Percentiles rank a stretch among this genome's conserved stretches.
These are phyloP conservation scores for Frankliniella intonsa DNA, from an alignment of 2,888 invertebrate genomes.

Conservation along the genomic window DNA sequence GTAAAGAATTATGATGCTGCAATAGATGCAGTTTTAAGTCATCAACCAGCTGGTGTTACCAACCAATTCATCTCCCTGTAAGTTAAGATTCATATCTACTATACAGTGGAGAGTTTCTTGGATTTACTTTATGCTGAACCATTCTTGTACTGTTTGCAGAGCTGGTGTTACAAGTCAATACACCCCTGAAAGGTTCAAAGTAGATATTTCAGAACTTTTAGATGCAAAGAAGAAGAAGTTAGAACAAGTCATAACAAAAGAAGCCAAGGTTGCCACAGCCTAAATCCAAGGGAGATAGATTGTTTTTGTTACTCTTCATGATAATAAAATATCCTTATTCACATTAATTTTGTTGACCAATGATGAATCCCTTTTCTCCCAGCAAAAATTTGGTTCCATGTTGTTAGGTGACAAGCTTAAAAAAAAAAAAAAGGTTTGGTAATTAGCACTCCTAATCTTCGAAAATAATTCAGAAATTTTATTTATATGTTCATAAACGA, in stretches of 20 bases:
- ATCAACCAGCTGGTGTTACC: neutral
- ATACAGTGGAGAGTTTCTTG: neutral
- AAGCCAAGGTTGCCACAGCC: too few relatives aligned
- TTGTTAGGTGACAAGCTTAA: neutral
- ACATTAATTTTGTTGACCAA: too few relatives aligned
- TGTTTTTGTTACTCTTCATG: too few relatives aligned
- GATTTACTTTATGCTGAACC: neutral
- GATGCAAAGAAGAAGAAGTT: constrained; percentile 40
- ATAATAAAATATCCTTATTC: too few relatives aligned
- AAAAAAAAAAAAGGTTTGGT: neutral
- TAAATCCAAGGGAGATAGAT: too few relatives aligned
- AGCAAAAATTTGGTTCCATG: neutral
- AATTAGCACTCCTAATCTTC: neutral
- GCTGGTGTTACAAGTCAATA: neutral
- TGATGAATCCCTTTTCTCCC: too few relatives aligned
- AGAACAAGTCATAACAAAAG: too few relatives aligned
- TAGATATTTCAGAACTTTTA: neutral
- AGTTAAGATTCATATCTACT: neutral
- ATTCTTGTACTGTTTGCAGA: neutral
- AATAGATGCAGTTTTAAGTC: neutral
- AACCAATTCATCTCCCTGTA: neutral
- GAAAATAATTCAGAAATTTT: constrained; percentile 16
- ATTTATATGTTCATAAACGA: neutral
- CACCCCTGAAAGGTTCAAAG: neutral
- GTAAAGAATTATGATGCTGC: neutral